Conservation (phyloP, 2,888 invertebrate species). For the Acanthosepion lycidas region DNA sequence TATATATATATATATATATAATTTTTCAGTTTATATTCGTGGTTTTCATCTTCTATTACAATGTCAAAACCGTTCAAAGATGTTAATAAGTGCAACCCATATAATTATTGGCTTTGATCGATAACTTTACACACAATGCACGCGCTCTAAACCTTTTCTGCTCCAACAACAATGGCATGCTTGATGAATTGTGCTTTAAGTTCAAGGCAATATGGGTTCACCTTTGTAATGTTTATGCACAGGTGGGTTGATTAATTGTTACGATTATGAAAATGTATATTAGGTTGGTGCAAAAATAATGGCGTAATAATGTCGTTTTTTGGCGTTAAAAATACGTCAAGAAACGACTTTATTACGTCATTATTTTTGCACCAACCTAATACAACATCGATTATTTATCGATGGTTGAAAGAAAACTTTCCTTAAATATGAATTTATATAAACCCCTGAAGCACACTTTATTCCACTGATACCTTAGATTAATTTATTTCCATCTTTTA, state of each 20-base stretch:
- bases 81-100: background rate
- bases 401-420: background rate
- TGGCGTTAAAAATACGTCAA: no score
- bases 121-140: background rate
- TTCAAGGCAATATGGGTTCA: background rate
- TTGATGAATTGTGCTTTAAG: background rate
- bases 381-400: background rate
- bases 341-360: no score
- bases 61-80: background rate
- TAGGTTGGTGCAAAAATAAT: no score
- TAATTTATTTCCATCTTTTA: no score
- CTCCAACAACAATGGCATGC: background rate
- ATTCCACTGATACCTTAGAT: no score
- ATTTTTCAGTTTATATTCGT: background rate
- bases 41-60: background rate
- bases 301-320: no score
- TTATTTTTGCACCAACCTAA: no score
- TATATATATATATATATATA: no score
- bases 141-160: background rate
- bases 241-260: background rate
- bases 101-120: background rate
- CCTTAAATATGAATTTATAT: background rate
- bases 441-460: no score
- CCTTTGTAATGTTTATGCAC: background rate
- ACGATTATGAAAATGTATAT: background rate